phyloP scores from a whole-genome alignment of 2,888 invertebrate species.

The Agriotes lineatus region DNA sequence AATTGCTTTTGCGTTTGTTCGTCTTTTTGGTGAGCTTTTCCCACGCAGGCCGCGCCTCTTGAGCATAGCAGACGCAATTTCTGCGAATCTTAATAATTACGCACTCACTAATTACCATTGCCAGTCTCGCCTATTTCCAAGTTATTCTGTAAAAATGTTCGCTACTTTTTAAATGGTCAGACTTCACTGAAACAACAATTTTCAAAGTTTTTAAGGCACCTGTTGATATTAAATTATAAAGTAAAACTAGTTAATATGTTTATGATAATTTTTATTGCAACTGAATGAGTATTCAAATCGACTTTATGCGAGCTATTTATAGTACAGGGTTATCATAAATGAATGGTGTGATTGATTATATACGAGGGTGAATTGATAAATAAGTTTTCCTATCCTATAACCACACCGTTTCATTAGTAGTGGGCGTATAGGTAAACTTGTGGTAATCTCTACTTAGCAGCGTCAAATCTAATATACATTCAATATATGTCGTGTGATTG shows the following conservation, averaged over 20 bases:
- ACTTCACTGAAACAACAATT: not conserved
- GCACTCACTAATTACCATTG: not conserved
- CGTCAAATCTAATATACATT: no score
- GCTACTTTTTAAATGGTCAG: not conserved
- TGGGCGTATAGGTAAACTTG: no score
- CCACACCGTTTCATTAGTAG: no score
- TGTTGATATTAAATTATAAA: not conserved
- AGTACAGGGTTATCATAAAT: no score
- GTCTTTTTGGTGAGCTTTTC: slow-evolving; percentile 60
- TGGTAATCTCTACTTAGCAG: no score
- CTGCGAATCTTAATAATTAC: not conserved
- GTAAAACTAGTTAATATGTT: not conserved
- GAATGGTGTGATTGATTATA: no score
- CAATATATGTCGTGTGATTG: no score
- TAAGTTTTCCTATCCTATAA: no score
- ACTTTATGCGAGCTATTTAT: no score
- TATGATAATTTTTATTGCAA: not conserved
- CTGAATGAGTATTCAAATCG: no score
- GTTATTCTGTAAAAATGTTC: not conserved
- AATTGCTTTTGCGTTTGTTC: slow-evolving; percentile 69
- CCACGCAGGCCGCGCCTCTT: slow-evolving; percentile 66
- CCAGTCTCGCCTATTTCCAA: not conserved
- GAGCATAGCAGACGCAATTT: slow-evolving; percentile 72
- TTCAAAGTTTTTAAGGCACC: not conserved
- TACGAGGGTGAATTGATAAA: no score